Base-by-base conservation (phyloP, 2,113 vertebrate species). In the Eurypyga helias region DNA sequence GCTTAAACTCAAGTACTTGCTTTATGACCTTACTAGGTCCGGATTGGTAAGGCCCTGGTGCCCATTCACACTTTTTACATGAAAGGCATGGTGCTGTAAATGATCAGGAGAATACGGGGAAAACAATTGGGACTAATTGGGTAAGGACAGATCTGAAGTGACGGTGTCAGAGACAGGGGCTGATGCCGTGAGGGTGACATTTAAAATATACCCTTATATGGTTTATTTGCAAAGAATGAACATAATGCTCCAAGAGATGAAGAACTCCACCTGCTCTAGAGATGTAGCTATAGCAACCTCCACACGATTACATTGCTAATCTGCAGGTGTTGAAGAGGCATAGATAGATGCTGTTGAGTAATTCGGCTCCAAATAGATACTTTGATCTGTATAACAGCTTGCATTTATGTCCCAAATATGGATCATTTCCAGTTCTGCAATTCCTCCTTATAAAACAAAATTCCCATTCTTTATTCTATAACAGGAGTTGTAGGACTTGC, bases 201-300 rank as follows among this genome's bases (percentile, higher is more conserved):
- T 91, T 96, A 41, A 94, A 94, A 87, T 82, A 84, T 15, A 89
- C 13, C 81, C 38, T 79, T 90, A 55, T 10, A 73, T 2, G 9
- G 38, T 76, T 95, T 96, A 82, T 95, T 97, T 93, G 77, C 72
- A 71, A 93, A 92, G 92, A 95, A 95, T 0, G 77, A 97, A 79
- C 86, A 95, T 93, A 96, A 92, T 61, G 60, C 92, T 97, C 61
- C 57, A 64, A 84, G 89, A 94, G 91, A 91, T 0, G 70, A 87
- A 89, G 95, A 97, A 87, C 69, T 95, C 94, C 95, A 97, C 94
- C 96, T 96, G 95, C 94, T 95, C 83, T 89, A 69, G 94, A 87
- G 57, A 92, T 87, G 97, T 97, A 97, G 87, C 96, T 97, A 97
- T 97, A 96, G 97, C 97, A 97, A 97, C 97, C 65, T 97, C 80